Evolutionary conservation across 2,888 invertebrate genomes (phyloP).

Genomic region (Synanthedon andrenaeformis): DNA sequence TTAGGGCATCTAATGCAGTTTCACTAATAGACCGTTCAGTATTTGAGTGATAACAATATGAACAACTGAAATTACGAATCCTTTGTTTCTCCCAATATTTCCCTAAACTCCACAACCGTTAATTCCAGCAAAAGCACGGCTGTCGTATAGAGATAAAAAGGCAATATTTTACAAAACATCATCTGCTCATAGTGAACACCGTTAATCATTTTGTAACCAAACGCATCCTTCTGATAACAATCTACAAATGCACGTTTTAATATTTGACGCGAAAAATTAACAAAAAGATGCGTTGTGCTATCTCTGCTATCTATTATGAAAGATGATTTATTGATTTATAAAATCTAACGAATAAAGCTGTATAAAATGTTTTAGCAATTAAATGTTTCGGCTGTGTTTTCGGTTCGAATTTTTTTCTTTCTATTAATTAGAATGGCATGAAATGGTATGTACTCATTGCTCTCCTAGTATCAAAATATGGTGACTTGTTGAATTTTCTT

Average conservation of each 20-base stretch:
- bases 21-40: too few species aligned
- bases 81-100: too few species aligned
- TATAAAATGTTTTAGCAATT: neutral
- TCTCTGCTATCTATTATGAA: constrained; percentile 9
- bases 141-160: constrained; percentile 13
- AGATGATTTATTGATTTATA: constrained; percentile 10
- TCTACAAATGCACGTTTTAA: constrained; percentile 13
- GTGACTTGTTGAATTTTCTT: too few species aligned
- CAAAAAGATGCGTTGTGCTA: constrained; percentile 21
- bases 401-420: too few species aligned
- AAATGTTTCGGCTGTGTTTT: too few species aligned
- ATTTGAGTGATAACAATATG: too few species aligned
- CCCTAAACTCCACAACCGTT: too few species aligned
- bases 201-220: constrained; percentile 28
- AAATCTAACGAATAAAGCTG: neutral
- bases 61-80: too few species aligned
- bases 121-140: neutral
- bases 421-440: too few species aligned
- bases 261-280: constrained; percentile 33
- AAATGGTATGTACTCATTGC: too few species aligned
- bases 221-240: constrained; percentile 23
- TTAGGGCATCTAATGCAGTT: too few species aligned
- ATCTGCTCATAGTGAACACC: constrained; percentile 17
- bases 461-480: too few species aligned
- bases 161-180: constrained; percentile 14